Evolutionary conservation across 2,113 vertebrate species (phyloP), one percentile per base, ranked within the genome.

Genomic region (Marmota monax): DNA sequence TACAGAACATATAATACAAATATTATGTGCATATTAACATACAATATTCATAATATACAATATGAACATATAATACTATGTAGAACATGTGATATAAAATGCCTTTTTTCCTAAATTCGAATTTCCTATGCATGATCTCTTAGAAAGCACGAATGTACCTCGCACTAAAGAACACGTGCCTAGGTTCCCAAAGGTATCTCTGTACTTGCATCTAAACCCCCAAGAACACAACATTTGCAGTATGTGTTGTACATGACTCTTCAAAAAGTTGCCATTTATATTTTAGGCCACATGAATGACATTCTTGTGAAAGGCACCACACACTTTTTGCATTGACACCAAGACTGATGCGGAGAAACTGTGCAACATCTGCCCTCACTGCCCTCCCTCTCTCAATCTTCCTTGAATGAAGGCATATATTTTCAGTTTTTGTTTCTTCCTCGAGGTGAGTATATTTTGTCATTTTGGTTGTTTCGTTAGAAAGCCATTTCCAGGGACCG

Each of bases 251-350:
- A 83, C 82, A 80, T 92, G 94, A 37, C 77, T 29, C 58, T 58
- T 90, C 92, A 95, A 65, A 10, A 96, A 88, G 11, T 3, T 1
- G 4, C 1, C 58, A 7, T 92, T 95, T 82, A 92, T 51, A 51
- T 23, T 90, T 77, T n/a, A 61, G 7, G 8, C 3, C 17, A 92
- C 45, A 58, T 77, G 67, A 96, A 88, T 53, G 82, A 77, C 85
- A 88, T 92, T 90, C 51, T 82, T 95, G 72, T 77, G 94, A 97
- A 96, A 93, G 10, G 73, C 78, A 93, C 51, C 80, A 85, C 34
- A 94, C 85, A 88, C 6, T 4, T 88, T 88, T 88, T 25, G 20
- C 34, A 61, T 16, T 13, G 5, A 14, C 25, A 87, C 11, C 45
- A 51, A 72, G 8, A 73, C 73, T 67, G 29, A 58, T 76, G 32